Base-by-base conservation (phyloP, 2,797 vertebrate species). In the Micrastur ruficollis region DNA sequence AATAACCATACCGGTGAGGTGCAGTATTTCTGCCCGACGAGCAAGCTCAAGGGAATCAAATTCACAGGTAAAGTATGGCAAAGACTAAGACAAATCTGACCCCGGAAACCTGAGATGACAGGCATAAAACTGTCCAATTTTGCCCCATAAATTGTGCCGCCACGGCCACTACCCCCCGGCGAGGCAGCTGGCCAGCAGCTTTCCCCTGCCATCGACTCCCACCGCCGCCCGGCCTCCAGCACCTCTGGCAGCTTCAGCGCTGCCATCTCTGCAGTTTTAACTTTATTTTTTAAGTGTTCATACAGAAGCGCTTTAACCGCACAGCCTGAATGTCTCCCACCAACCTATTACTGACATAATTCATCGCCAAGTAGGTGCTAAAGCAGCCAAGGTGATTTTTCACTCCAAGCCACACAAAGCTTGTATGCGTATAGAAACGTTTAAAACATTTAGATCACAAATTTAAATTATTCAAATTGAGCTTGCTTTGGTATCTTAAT, bases 141-240 rank as follows among this genome's bases (percentile, higher is more conserved):
- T 66, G 8, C n/a, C 44, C 53, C 21, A 14, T 15, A 31, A 65
- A 55, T 12, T 16, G 15, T 34, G 38, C 17, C 1, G 2, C 58
- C 4, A 0, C 0, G 0, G 49, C 25, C 8, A 6, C 25, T 32
- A 13, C 13, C 2, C 15, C 31, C 3, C 3, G 2, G 5, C 0
- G 3, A 68, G 44, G 31, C 80, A 72, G 6, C 17, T 42, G 29
- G 40, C 12, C 4, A 1, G n/a, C 42, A 38, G 34, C 59, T 55
- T 38, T 42, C 44, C 20, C 21, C 25, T 27, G 17, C 14, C 29
- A 8, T 72, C 6, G 0, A 7, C 38, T 79, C 67, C 38, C 38
- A 58, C 22, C 8, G 0, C 31, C 36, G n/a, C 49, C 12, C 1
- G 0, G 12, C 34, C 34, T 63, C 40, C 62, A 53, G 67, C 79